A percentile compares a stretch with the other conserved stretches of the same genome.
phyloP scores from a whole-genome alignment of 2,797 vertebrate genomes.

The Cryptoprocta ferox region DNA sequence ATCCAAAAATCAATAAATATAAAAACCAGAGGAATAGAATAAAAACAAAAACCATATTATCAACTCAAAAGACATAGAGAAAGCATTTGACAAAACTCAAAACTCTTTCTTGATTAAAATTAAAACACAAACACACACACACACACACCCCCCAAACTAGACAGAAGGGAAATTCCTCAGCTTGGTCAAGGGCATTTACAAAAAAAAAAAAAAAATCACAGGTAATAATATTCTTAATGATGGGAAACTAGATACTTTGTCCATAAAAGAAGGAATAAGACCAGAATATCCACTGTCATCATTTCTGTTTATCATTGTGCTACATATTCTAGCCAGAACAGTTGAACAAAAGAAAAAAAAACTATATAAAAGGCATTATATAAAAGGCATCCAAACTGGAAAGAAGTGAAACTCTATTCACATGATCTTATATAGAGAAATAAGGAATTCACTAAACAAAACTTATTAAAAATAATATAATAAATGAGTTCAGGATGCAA shows the following conservation, averaged over 20 bases:
- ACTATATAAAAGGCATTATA: neutral
- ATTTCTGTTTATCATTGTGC: neutral
- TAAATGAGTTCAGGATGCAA: neutral
- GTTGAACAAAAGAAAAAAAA: neutral
- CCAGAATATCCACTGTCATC: neutral
- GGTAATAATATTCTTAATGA: neutral
- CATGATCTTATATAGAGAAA: neutral
- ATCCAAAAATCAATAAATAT: neutral
- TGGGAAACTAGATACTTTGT: neutral
- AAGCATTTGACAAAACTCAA: neutral
- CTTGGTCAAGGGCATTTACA: neutral
- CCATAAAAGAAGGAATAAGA: neutral
- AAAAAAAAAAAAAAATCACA: neutral
- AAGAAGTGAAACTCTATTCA: neutral
- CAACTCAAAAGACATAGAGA: neutral
- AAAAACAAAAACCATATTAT: neutral
- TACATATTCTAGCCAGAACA: neutral
- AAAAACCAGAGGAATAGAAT: neutral
- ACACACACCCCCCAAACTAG: neutral
- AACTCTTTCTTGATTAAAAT: neutral
- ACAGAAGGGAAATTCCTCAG: neutral
- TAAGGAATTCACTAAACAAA: neutral
- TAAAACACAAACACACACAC: too few relatives aligned
- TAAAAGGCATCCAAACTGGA: neutral
- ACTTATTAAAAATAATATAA: neutral